A percentile compares a stretch with the other conserved stretches of the same genome.
Evolutionary conservation across 2,888 invertebrate genomes (phyloP).

Genomic region (Gymnoscelis rufifasciata): DNA sequence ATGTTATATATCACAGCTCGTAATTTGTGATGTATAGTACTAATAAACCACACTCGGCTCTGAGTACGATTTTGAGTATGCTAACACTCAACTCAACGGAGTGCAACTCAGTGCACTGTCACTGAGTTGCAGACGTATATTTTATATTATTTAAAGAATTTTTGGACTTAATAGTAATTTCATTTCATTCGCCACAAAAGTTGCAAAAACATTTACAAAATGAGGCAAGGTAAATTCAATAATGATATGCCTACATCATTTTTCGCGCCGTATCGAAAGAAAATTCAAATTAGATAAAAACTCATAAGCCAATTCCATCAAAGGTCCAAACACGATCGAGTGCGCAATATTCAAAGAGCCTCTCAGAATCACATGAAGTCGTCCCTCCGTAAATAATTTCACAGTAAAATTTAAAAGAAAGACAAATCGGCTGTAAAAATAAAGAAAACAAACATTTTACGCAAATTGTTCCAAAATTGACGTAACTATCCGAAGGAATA

Average conservation of each 20-base stretch:
- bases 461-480: slow-evolving; percentile 24
- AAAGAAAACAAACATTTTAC: slow-evolving; percentile 18
- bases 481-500: slow-evolving; percentile 42
- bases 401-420: slow-evolving; percentile 16
- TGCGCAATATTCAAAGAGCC: slow-evolving; percentile 8
- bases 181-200: too few species aligned
- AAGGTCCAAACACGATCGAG: slow-evolving; percentile 2
- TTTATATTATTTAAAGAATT: too few species aligned
- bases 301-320: not conserved
- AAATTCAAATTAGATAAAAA: slow-evolving; percentile 4
- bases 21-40: too few species aligned
- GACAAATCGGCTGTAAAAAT: slow-evolving; percentile 14
- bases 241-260: too few species aligned
- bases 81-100: too few species aligned
- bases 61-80: too few species aligned
- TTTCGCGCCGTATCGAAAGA: not conserved
- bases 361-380: slow-evolving; percentile 12
- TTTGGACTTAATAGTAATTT: too few species aligned
- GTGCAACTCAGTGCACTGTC: too few species aligned
- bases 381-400: slow-evolving; percentile 11
- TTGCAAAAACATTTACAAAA: not conserved
- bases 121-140: too few species aligned
- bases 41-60: too few species aligned
- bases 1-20: too few species aligned
- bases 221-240: not conserved